A percentile compares a stretch with the other conserved stretches of the same genome.
phyloP scores from a whole-genome alignment of 2,888 invertebrate genomes.

The Tupiocoris notatus region DNA sequence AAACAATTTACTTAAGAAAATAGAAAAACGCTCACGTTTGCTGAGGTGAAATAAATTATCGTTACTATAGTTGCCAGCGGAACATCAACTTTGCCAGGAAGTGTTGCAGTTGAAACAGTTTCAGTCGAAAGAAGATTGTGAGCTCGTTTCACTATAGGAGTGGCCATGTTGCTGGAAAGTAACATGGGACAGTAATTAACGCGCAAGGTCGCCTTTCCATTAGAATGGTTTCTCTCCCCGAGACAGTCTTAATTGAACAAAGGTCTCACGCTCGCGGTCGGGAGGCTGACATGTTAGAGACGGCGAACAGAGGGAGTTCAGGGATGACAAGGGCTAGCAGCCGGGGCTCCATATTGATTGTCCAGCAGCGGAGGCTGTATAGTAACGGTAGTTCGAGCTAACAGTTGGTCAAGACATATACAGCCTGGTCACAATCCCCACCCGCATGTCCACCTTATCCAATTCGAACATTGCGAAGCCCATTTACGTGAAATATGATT shows the following conservation, averaged over 20 bases:
- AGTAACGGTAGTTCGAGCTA: neutral
- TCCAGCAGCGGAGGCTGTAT: neutral
- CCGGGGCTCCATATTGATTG: conserved; percentile 14
- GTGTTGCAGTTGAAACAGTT: too few relatives aligned
- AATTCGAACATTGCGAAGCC: too few relatives aligned
- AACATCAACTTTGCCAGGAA: too few relatives aligned
- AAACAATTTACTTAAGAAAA: too few relatives aligned
- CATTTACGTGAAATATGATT: conserved; percentile 22
- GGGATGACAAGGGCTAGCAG: neutral
- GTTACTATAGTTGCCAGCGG: too few relatives aligned
- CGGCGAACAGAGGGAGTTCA: neutral
- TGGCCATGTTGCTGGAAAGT: conserved; percentile 5
- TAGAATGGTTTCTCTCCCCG: neutral
- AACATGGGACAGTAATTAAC: conserved; percentile 22
- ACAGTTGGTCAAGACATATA: conserved; percentile 31
- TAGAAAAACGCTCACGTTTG: too few relatives aligned
- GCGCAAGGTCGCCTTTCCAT: conserved; percentile 13
- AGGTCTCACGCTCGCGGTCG: conserved; percentile 12
- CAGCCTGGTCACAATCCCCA: neutral
- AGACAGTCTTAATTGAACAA: conserved; percentile 28
- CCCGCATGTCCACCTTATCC: too few relatives aligned
- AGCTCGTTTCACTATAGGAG: neutral
- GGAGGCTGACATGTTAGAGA: neutral
- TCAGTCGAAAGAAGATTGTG: neutral
- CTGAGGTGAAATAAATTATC: too few relatives aligned